These are phyloP conservation scores for Scrobipalpa costella DNA, from an alignment of 2,888 invertebrate genomes.

Conservation along the genomic window DNA sequence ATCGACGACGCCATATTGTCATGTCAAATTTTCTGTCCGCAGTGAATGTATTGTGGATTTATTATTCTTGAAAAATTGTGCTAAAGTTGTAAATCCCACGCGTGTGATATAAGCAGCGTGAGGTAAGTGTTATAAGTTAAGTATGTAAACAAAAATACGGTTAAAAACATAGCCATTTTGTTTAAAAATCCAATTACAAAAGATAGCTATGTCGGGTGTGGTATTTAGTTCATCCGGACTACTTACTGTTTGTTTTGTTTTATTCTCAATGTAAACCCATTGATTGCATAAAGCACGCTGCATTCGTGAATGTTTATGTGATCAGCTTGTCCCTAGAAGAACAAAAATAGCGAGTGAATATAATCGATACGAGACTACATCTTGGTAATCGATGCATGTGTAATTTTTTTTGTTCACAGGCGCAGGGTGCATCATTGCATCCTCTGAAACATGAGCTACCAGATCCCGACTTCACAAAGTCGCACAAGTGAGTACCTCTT, in stretches of 20 bases:
- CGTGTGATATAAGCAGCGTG: constrained; percentile 50
- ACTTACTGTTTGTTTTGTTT: constrained; percentile 72
- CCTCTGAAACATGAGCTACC: constrained; percentile 91
- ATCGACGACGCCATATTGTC: constrained; percentile 72
- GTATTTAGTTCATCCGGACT: constrained; percentile 67
- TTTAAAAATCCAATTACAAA: background rate
- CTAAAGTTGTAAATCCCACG: constrained; percentile 44
- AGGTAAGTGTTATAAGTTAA: constrained; percentile 50
- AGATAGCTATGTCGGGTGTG: constrained; percentile 55
- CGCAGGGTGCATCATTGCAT: constrained; percentile 83
- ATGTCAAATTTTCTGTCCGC: constrained; percentile 68
- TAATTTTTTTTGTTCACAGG: constrained; percentile 67
- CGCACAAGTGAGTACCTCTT: constrained; percentile 87
- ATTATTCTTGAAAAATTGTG: constrained; percentile 41
- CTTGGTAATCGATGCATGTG: constrained; percentile 50
- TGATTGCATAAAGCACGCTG: constrained; percentile 46
- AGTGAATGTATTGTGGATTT: constrained; percentile 53
- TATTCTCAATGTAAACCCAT: constrained; percentile 46
- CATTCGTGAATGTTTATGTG: constrained; percentile 47
- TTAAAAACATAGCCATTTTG: background rate
- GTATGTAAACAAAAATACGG: background rate
- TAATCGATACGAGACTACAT: constrained; percentile 53
- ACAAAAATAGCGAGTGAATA: background rate
- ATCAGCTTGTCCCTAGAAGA: constrained; percentile 33
- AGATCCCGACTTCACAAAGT: constrained; percentile 89